phyloP scores from a whole-genome alignment of 2,797 vertebrate species.

The Gambelia wislizenii region DNA sequence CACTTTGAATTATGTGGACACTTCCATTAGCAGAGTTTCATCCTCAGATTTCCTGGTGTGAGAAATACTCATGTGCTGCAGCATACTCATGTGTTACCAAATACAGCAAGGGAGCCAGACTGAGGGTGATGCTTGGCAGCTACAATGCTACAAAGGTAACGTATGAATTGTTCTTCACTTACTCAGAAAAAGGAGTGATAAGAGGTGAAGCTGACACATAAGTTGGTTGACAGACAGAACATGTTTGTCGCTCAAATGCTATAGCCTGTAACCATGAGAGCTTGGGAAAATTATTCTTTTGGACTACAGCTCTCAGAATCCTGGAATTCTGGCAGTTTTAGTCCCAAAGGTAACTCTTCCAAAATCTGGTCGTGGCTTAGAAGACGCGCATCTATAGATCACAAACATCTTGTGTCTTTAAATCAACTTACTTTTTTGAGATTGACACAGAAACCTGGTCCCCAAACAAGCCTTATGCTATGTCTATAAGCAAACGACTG shows the following conservation, averaged over 20 bases:
- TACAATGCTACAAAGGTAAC: background rate
- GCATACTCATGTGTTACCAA: background rate
- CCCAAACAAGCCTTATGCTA: background rate
- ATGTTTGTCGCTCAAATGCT: background rate
- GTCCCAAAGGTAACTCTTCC: background rate
- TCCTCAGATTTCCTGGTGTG: background rate
- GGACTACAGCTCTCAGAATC: background rate
- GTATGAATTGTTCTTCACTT: background rate
- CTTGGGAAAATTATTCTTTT: background rate
- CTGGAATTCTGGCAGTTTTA: background rate
- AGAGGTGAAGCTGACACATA: background rate
- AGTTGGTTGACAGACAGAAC: background rate
- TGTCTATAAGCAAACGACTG: background rate
- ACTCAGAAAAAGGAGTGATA: background rate
- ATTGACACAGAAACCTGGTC: slow-evolving; percentile 5
- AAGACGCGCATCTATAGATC: background rate
- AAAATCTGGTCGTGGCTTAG: background rate
- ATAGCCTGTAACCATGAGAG: background rate
- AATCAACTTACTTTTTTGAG: slow-evolving; percentile 1
- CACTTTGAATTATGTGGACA: too few relatives aligned
- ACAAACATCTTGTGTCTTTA: background rate
- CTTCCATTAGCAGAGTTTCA: background rate
- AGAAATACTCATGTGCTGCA: background rate
- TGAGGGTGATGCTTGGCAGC: background rate
- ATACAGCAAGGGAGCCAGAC: background rate